Conservation (phyloP, 2,888 invertebrate species). For the Caradrina kadenii region DNA sequence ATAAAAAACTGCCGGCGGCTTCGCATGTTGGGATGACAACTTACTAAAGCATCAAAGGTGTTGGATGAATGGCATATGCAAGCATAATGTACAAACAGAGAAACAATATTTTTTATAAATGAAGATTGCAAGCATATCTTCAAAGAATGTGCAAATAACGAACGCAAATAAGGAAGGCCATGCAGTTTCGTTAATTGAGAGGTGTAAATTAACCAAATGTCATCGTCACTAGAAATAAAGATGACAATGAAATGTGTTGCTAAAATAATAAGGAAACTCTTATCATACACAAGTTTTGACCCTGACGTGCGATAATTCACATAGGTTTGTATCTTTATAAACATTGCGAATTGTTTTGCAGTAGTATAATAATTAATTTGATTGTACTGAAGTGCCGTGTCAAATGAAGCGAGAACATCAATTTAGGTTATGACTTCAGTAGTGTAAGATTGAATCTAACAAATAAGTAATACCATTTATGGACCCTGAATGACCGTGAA, state of each 20-base stretch:
- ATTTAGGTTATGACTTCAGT: background rate
- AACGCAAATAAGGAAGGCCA: constrained; percentile 14
- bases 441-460: background rate
- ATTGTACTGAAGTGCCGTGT: background rate
- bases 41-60: background rate
- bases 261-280: constrained; percentile 40
- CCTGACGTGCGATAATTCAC: constrained; percentile 45
- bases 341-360: constrained; percentile 25
- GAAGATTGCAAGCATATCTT: background rate
- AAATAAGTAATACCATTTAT: no score
- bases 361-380: constrained; percentile 1
- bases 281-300: constrained; percentile 23
- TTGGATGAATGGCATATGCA: background rate
- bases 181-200: constrained; percentile 1
- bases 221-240: constrained; percentile 4
- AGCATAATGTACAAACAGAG: no score
- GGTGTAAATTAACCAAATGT: constrained; percentile 26
- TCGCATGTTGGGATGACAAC: no score
- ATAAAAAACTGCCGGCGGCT: background rate
- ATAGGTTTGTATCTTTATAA: constrained; percentile 28
- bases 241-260: constrained; percentile 37
- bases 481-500: no score
- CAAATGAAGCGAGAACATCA: background rate
- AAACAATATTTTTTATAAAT: background rate
- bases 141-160: background rate